Evolutionary conservation across 1,140 invertebrate species (phyloP).

Genomic region (Rhyzopertha dominica): DNA sequence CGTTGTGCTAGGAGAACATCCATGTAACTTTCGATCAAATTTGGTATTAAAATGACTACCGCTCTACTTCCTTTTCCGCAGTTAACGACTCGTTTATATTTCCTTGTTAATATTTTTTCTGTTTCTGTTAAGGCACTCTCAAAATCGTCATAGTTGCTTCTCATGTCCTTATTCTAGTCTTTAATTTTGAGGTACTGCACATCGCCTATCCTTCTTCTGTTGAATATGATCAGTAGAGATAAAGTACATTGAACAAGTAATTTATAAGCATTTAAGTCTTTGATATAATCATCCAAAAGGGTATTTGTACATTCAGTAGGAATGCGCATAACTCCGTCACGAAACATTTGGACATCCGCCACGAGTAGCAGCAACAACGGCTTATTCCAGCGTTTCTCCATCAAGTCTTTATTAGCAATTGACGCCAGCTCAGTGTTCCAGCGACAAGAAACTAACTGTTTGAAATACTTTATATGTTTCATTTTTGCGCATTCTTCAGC

Average conservation of each 20-base stretch:
- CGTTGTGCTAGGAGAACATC: slow-evolving; percentile 8
- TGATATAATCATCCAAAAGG: neutral
- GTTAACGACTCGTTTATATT: slow-evolving; percentile 18
- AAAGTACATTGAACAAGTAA: slow-evolving; percentile 5
- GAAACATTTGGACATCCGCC: neutral
- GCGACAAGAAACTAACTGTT: neutral
- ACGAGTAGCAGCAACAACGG: too few relatives aligned
- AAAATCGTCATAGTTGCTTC: slow-evolving; percentile 8
- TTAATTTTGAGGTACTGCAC: slow-evolving; percentile 11
- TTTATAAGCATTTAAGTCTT: slow-evolving; percentile 7
- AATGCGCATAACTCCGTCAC: neutral
- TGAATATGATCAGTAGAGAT: slow-evolving; percentile 2
- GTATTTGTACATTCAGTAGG: neutral
- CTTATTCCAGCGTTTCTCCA: too few relatives aligned
- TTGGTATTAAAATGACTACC: slow-evolving; percentile 19
- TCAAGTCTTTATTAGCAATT: too few relatives aligned
- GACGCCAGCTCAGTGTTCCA: too few relatives aligned
- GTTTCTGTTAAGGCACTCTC: slow-evolving; percentile 4
- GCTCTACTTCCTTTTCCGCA: slow-evolving; percentile 17
- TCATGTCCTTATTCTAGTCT: slow-evolving; percentile 1
- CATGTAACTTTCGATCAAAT: slow-evolving; percentile 15
- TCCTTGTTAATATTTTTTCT: slow-evolving; percentile 9
- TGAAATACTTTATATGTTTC: slow-evolving; percentile 6
- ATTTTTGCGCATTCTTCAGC: slow-evolving; percentile 1
- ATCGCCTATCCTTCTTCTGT: slow-evolving; percentile 11